Conservation (phyloP, 1,140 invertebrate genomes). For the Halictus rubicundus region DNA sequence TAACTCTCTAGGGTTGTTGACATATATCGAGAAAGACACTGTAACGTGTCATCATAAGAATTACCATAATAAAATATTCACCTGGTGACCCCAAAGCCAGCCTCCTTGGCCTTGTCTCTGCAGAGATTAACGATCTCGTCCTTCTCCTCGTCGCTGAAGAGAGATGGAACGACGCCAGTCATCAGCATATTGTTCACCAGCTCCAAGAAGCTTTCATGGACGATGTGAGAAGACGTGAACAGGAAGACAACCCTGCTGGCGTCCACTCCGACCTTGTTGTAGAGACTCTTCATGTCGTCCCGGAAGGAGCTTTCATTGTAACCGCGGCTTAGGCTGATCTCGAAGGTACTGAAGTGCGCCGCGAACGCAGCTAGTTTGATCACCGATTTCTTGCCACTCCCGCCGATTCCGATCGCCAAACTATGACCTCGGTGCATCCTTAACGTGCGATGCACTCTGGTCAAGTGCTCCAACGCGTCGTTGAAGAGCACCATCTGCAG, state of each 20-base stretch:
- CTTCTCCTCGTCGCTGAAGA: constrained; percentile 93
- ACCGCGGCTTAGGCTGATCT: constrained; percentile 90
- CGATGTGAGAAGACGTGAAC: constrained; percentile 90
- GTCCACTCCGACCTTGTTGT: constrained; percentile 87
- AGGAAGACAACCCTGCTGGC: constrained; percentile 90
- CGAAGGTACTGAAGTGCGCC: constrained; percentile 89
- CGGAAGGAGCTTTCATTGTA: constrained; percentile 91
- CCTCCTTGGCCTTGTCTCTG: constrained; percentile 85
- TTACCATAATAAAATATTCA: constrained; percentile 55
- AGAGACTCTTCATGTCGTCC: constrained; percentile 92
- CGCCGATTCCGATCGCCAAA: constrained; percentile 92
- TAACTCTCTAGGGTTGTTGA: too few relatives aligned
- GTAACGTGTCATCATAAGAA: too few relatives aligned
- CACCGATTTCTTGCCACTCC: constrained; percentile 90
- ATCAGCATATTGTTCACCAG: constrained; percentile 94
- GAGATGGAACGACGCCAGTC: constrained; percentile 90
- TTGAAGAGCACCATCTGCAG: constrained; percentile 93
- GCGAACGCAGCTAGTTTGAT: constrained; percentile 87
- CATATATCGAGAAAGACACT: too few relatives aligned
- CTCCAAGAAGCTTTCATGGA: constrained; percentile 91
- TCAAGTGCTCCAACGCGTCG: constrained; percentile 93
- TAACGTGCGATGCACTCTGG: constrained; percentile 90
- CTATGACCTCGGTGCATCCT: constrained; percentile 92
- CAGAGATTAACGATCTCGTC: constrained; percentile 87
- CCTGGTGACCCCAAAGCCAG: constrained; percentile 87